phyloP scores from a whole-genome alignment of 2,113 vertebrate genomes.

The Leptocoma aspasia region DNA sequence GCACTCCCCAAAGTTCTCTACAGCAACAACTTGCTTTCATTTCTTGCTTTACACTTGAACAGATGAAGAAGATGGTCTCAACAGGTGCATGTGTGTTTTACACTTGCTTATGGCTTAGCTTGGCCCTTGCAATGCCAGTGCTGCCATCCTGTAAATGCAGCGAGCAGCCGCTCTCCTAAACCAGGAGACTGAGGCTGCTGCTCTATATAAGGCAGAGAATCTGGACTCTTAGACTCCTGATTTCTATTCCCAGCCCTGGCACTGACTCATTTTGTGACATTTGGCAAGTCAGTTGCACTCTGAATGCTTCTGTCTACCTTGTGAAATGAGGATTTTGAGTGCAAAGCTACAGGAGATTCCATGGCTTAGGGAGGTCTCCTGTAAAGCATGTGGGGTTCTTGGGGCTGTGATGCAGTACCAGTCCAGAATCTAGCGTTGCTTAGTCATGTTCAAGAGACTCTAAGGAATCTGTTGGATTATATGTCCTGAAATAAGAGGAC shows the following conservation, averaged over 20 bases:
- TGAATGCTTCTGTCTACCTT: slow-evolving; percentile 29
- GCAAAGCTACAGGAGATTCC: slow-evolving; percentile 12
- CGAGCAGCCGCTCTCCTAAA: not conserved
- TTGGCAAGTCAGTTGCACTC: slow-evolving; percentile 6
- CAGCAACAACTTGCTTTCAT: not conserved
- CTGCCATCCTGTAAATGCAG: not conserved
- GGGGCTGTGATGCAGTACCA: not conserved
- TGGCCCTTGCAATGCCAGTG: not conserved
- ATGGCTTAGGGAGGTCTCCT: not conserved
- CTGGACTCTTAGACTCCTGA: not conserved
- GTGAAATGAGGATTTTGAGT: not conserved
- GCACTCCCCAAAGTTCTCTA: not conserved
- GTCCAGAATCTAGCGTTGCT: not conserved
- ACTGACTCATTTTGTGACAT: slow-evolving; percentile 13
- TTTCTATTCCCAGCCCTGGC: slow-evolving; percentile 35
- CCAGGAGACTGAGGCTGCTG: not conserved
- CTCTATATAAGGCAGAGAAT: slow-evolving; percentile 16
- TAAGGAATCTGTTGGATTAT: not conserved
- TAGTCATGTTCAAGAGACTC: not conserved
- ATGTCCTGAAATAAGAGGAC: not conserved
- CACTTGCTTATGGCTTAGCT: not conserved
- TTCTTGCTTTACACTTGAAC: not conserved
- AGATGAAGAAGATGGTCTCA: not conserved
- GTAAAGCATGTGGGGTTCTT: not conserved
- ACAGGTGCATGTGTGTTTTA: not conserved